Base-by-base conservation (phyloP, 2,888 invertebrate species). In the Tipula unca region DNA sequence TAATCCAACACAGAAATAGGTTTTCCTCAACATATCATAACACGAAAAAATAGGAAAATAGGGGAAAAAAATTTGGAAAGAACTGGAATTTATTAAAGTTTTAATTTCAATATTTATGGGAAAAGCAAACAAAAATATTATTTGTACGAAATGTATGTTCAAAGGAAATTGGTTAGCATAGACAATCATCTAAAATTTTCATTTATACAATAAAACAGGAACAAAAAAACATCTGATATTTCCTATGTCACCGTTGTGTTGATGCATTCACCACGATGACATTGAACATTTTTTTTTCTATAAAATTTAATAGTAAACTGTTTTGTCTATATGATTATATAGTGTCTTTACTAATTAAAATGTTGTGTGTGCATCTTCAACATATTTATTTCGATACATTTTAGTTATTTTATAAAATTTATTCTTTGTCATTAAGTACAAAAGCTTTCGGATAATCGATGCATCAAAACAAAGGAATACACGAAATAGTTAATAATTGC, bases 1-100 rank as follows among this genome's bases (percentile, higher is more conserved):
- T 69, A 69, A 69, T 69, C 69, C 69, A 69, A 69, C 69, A 69
- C 69, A 20, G 69, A 69, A 69, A 69, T 69, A 69, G 69, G 69
- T 69, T 69, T 69, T 69, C 69, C 69, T 69, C 69, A 69, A 69
- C 69, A 69, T 69, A 25, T 69, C 10, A 25, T 69, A 69, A 69
- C 25, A 69, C 20, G 8, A 69, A 69, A 69, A n/a, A 48, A 48
- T 48, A 48, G n/a, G 48, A 69, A 69, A 69, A 69, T 69, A 48
- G 25, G 69, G 69, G 25, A 69, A 69, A 69, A 25, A 69, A 69
- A 69, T 25, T 69, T 69, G 69, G 25, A 69, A 17, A 48, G n/a
- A 48, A 48, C 48, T 17, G 48, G n/a, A 69, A 69, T 69, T 69
- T 69, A 69, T 69, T 69, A 69, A 69, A 69, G 69, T 69, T 69